Percentiles rank a stretch among this genome's conserved stretches.
Evolutionary conservation across 2,888 invertebrate genomes (phyloP).

Genomic region (Parnassius mnemosyne): DNA sequence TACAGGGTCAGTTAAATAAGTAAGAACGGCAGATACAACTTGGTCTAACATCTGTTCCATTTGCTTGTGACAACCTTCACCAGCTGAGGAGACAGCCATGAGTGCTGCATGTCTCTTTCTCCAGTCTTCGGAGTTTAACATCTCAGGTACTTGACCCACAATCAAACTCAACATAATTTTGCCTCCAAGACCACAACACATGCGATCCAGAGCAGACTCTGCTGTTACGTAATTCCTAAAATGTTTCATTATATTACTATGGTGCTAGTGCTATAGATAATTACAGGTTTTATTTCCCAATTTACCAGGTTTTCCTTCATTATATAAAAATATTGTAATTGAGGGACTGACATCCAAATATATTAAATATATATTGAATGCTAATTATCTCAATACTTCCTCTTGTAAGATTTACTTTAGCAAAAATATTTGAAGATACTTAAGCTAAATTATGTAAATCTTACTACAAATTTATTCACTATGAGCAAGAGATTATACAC

Average conservation of each 20-base stretch:
- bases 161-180: slow-evolving; percentile 94
- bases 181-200: slow-evolving; percentile 98
- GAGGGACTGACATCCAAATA: slow-evolving; percentile 73
- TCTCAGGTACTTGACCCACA: slow-evolving; percentile 90
- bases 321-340: slow-evolving; percentile 46
- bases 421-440: slow-evolving; percentile 35
- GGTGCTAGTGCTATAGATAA: not conserved
- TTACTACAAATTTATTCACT: not conserved
- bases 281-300: not conserved
- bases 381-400: slow-evolving; percentile 67
- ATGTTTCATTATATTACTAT: slow-evolving; percentile 21
- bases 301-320: not conserved
- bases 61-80: slow-evolving; percentile 99
- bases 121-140: slow-evolving; percentile 93
- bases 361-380: slow-evolving; percentile 55
- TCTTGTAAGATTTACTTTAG: slow-evolving; percentile 59
- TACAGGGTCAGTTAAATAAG: slow-evolving; percentile 91
- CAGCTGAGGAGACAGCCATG: slow-evolving; percentile 99
- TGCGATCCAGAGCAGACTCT: slow-evolving; percentile 96
- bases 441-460: slow-evolving; percentile 8
- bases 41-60: slow-evolving; percentile 97
- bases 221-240: slow-evolving; percentile 95
- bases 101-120: slow-evolving; percentile 96
- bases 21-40: slow-evolving; percentile 94
- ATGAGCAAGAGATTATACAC: too few relatives aligned